These are phyloP conservation scores for Piezodorus guildinii DNA, from an alignment of 1,140 invertebrate genomes.

Conservation along the genomic window DNA sequence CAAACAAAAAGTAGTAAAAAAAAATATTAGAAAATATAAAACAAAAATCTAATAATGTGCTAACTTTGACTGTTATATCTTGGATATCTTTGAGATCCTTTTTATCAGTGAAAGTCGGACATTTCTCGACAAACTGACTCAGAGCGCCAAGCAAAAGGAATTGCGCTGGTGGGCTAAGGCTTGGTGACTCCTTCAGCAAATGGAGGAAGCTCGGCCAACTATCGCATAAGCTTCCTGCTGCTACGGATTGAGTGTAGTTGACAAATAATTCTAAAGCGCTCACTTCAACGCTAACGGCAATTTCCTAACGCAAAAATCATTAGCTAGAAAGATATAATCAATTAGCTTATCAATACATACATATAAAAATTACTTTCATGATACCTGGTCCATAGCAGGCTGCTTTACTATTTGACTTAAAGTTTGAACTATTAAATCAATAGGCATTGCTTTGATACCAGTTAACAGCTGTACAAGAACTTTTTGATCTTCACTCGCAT, in stretches of 20 bases:
- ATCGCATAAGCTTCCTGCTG: conserved; percentile 56
- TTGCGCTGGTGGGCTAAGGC: conserved; percentile 59
- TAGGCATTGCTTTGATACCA: conserved; percentile 70
- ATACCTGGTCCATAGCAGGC: conserved; percentile 52
- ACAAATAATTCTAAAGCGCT: conserved; percentile 51
- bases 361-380: neutral
- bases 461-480: conserved; percentile 68
- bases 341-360: too few relatives aligned
- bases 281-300: conserved; percentile 41
- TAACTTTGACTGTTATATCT: conserved; percentile 55
- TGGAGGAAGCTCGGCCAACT: conserved; percentile 66
- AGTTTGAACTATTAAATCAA: conserved; percentile 76
- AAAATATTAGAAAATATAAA: neutral
- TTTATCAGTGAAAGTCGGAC: conserved; percentile 61
- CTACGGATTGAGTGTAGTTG: conserved; percentile 60
- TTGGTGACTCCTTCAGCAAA: conserved; percentile 62
- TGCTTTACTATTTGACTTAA: conserved; percentile 69
- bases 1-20: neutral
- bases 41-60: neutral
- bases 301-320: conserved; percentile 26
- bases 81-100: conserved; percentile 76
- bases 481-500: conserved; percentile 57
- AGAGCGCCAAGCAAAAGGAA: conserved; percentile 71
- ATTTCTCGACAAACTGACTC: conserved; percentile 76
- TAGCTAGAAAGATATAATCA: too few relatives aligned